Evolutionary conservation across 2,113 vertebrate genomes (phyloP), one percentile per base, ranked within the genome.

Genomic region (Gopherus flavomarginatus): DNA sequence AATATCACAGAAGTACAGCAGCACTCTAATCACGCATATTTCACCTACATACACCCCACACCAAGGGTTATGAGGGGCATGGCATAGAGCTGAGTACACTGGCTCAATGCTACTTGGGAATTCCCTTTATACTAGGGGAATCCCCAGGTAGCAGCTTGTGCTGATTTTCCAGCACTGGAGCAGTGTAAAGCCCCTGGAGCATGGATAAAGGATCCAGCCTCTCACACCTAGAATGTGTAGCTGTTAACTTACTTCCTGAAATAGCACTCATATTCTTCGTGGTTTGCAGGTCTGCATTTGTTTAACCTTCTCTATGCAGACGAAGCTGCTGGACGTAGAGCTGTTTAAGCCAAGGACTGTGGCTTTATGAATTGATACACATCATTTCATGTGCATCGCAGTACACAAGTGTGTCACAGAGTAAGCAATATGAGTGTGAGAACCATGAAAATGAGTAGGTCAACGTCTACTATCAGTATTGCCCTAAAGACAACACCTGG

Each of bases 31-130:
- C 1, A 1, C 29, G 13, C 59, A 27, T 85, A 53, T 26, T 75
- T 44, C 29, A 13, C 56, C 42, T 24, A 8, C 56, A 52, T 2
- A 83, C 49, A 57, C 2, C 1, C 1, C 12, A 79, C 80, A 44
- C 56, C 50, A 79, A 35, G 42, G 31, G 14, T 27, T 7, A 27
- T 6, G 26, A 83, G 54, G 56, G 49, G 49, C 50, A 57, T 29
- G 35, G 27, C 2, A 3, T 9, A 21, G 35, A 42, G 31, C 54
- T 35, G 6, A 27, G 26, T 0, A 29, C 12, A 59, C 57, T 6
- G 27, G 11, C 27, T 29, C 27, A 12, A 0, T 26, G 8, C 35
- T 52, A 5, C 10, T 5, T 57, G 69, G 78, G 79, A 77, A 4
- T 82, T 17, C 11, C 14, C 5, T 24, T 47, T 35, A 72, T 72